Evolutionary conservation across 37 sponge, comb jelly and placozoan genomes (phyloP).

Genomic region (Chondrilla cf. caribensis): DNA sequence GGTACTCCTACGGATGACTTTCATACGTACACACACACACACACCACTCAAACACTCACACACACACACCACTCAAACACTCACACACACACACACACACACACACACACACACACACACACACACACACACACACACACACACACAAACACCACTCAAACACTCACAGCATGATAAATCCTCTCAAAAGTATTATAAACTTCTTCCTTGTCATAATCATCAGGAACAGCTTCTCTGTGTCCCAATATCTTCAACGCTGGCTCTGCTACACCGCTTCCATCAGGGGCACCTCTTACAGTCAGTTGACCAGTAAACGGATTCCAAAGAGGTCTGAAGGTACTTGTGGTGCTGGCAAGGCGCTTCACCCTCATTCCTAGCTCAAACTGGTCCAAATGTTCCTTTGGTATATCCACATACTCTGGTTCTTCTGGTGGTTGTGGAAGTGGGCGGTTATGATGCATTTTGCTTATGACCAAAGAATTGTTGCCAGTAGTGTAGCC

Average conservation of each 20-base stretch:
- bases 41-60: constrained; percentile 15
- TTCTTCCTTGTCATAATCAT: constrained; percentile 49
- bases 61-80: no score
- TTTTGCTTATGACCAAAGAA: no score
- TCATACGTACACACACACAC: not conserved
- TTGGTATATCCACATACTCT: no score
- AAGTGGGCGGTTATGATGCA: no score
- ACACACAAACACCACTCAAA: not conserved
- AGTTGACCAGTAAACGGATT: not conserved
- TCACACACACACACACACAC: constrained; percentile 6
- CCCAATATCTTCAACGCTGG: no score
- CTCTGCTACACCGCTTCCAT: no score
- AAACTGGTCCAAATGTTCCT: no score
- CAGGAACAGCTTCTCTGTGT: constrained; percentile 35
- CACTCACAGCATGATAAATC: constrained; percentile 24
- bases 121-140: constrained; percentile 18
- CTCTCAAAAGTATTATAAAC: constrained; percentile 32
- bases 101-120: constrained; percentile 17
- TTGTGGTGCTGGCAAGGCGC: not conserved
- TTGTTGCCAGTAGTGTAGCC: not conserved
- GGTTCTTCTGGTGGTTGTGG: no score
- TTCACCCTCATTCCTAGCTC: not conserved
- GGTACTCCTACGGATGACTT: no score
- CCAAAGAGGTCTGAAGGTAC: not conserved
- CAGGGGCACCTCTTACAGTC: not conserved